Evolutionary conservation across 2,113 vertebrate species (phyloP).

Genomic region (Pangasianodon hypophthalmus): DNA sequence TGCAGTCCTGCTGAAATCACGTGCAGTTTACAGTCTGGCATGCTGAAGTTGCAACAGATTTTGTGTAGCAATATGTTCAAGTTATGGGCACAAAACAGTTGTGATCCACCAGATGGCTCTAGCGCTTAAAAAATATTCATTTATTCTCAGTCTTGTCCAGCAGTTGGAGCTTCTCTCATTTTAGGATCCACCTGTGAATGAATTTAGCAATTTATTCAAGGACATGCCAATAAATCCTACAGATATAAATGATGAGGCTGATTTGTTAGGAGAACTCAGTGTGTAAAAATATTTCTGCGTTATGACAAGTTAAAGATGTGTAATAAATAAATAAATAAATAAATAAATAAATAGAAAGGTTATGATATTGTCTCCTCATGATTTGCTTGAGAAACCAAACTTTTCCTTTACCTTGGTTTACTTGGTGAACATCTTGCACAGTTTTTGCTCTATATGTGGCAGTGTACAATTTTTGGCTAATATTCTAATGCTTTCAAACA

Average conservation of each 20-base stretch:
- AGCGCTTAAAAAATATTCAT: background rate
- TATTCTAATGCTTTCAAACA: background rate
- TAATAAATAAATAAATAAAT: background rate
- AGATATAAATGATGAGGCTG: too few relatives aligned
- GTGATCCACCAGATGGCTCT: background rate
- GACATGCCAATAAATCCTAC: too few relatives aligned
- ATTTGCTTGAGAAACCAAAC: too few relatives aligned
- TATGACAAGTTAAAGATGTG: too few relatives aligned
- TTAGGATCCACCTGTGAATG: background rate
- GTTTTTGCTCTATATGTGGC: too few relatives aligned
- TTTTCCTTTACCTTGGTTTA: too few relatives aligned
- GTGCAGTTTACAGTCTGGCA: background rate
- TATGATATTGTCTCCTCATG: too few relatives aligned
- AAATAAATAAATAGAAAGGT: background rate
- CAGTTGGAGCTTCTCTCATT: background rate
- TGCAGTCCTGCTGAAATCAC: background rate
- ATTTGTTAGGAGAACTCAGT: too few relatives aligned
- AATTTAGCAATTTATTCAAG: too few relatives aligned
- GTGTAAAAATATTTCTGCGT: too few relatives aligned
- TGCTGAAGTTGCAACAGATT: background rate
- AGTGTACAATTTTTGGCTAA: background rate
- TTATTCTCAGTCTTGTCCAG: background rate
- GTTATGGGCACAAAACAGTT: background rate
- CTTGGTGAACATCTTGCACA: too few relatives aligned
- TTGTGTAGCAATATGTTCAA: background rate